Conservation (phyloP, 1,140 invertebrate genomes). For the Aphis craccivora region DNA sequence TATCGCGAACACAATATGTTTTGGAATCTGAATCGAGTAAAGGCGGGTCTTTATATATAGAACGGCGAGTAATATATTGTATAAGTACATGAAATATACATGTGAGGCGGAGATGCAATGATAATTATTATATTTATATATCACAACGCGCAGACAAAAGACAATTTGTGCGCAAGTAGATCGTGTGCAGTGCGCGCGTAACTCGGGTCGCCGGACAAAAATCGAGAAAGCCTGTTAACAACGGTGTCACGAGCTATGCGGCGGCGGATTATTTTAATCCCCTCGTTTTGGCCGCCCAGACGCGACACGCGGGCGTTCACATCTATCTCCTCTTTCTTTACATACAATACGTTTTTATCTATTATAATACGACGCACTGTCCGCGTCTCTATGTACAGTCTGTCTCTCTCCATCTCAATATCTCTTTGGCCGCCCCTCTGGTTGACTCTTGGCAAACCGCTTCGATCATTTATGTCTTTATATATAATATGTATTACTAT, state of each 20-base stretch:
- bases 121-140: background rate
- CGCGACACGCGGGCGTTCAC: background rate
- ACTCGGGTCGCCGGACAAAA: background rate
- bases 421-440: background rate
- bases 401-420: background rate
- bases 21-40: slow-evolving; percentile 4
- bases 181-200: slow-evolving; percentile 16
- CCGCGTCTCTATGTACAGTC: background rate
- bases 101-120: background rate
- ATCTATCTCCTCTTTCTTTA: background rate
- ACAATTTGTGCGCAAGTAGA: slow-evolving; percentile 13
- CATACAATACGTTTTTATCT: background rate
- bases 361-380: background rate
- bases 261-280: slow-evolving; percentile 45
- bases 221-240: slow-evolving; percentile 3
- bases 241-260: slow-evolving; percentile 2
- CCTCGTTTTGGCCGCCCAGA: slow-evolving; percentile 21
- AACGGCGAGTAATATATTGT: background rate
- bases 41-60: background rate
- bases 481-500: background rate
- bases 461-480: background rate
- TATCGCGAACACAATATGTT: slow-evolving; percentile 25
- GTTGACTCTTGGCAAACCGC: slow-evolving; percentile 9
- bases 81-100: background rate
- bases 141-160: slow-evolving; percentile 8